Evolutionary conservation across 2,113 vertebrate genomes (phyloP), one percentile per base, ranked within the genome.

Genomic region (Nyctereutes procyonoides): DNA sequence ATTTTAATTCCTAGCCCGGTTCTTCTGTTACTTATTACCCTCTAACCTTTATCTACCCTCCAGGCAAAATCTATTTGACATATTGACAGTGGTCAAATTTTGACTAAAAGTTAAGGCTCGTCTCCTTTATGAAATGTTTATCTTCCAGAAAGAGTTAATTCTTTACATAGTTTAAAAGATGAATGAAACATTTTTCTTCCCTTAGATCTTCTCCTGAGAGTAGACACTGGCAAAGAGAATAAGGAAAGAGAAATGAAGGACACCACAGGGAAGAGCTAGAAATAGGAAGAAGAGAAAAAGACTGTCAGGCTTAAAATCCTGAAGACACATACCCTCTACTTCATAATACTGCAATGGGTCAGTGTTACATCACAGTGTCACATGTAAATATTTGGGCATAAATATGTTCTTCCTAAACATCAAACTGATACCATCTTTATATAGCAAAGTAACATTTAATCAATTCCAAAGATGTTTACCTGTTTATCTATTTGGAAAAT

Each of bases 131-230:
- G 28, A 87, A 87, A 43, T 93, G 12, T 4, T 53, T 48, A 32
- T 65, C 32, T 93, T 95, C 85, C n/a, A 84, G 63, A 7, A 97
- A 84, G 58, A 67, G 13, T 73, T 95, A 32, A 93, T 73, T 80
- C 0, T 90, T 88, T 73, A 60, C 13, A 24, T 15, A 48, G 3
- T 81, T 90, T 83, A 90, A 79, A 84, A 93, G 32, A 65, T 35
- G 16, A 83, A 90, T 43, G n/a, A 71, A 82, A 55, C 24, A 62
- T 84, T 58, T 35, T 35, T 58, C 43, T 76, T 11, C 14, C 17
- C 2, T 96, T 14, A 43, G 14, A 30, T 73, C 0, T 6, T 92
- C 76, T 90, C 17, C 28, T 93, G 62, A 60, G 32, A 81, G 19
- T 38, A 90, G 28, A 67, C 3, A 65, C 2, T 73, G 51, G 74